A percentile compares a stretch with the other conserved stretches of the same genome.
These are phyloP conservation scores for Scolopax mira DNA, from an alignment of 2,113 vertebrate genomes.

Conservation along the genomic window DNA sequence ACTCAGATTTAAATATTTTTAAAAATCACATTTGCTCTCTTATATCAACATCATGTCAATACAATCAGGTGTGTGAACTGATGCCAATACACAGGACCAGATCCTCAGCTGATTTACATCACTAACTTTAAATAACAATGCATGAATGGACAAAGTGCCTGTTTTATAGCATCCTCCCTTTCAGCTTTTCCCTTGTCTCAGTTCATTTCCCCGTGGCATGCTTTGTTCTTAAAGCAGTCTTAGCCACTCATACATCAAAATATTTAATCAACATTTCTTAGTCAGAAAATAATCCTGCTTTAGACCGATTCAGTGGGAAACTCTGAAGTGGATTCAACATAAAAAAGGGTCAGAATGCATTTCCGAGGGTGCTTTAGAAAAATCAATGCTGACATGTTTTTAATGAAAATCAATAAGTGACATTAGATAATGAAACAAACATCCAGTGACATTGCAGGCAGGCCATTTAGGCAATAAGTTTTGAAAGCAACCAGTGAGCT, in stretches of 20 bases:
- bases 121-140: slow-evolving; percentile 36
- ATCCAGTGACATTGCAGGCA: background rate
- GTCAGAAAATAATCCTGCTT: slow-evolving; percentile 38
- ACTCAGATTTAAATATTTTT: background rate
- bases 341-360: slow-evolving; percentile 40
- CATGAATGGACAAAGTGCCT: slow-evolving; percentile 35
- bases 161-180: slow-evolving; percentile 47
- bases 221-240: slow-evolving; percentile 60
- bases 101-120: slow-evolving; percentile 10
- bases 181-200: slow-evolving; percentile 42
- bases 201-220: slow-evolving; percentile 39
- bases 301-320: slow-evolving; percentile 19
- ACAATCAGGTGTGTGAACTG: background rate
- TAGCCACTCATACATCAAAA: slow-evolving; percentile 61
- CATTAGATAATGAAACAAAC: slow-evolving; percentile 52
- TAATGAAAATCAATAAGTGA: slow-evolving; percentile 57
- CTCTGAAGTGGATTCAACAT: background rate
- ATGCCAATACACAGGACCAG: background rate
- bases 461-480: background rate
- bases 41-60: background rate
- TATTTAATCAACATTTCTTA: slow-evolving; percentile 67
- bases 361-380: slow-evolving; percentile 47
- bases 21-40: background rate
- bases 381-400: slow-evolving; percentile 49
- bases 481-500: background rate